These are phyloP conservation scores for Girardinichthys multiradiatus DNA, from an alignment of 2,113 vertebrate genomes.

Conservation along the genomic window DNA sequence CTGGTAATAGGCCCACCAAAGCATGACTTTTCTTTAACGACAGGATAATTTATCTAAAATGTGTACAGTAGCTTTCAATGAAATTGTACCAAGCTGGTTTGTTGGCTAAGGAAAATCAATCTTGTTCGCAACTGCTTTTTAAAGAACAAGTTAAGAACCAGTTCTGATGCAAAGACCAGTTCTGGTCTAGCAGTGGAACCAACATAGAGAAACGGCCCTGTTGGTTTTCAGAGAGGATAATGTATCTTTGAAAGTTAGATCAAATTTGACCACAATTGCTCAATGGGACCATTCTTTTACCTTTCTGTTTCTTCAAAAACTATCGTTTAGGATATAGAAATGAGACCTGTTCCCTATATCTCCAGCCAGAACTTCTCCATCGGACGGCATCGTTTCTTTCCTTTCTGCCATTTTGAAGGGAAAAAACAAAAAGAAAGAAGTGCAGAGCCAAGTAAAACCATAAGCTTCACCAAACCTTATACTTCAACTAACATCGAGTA, in stretches of 20 bases:
- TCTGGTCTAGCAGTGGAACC: not conserved
- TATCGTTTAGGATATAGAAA: not conserved
- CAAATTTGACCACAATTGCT: not conserved
- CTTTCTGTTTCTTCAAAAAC: not conserved
- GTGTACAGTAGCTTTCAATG: no score
- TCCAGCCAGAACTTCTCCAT: constrained; percentile 23
- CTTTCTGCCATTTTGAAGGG: constrained; percentile 18
- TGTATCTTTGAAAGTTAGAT: not conserved
- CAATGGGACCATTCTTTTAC: not conserved
- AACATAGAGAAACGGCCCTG: not conserved
- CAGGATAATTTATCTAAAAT: no score
- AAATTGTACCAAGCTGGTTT: not conserved
- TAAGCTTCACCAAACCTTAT: constrained; percentile 45
- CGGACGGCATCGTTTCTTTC: constrained; percentile 25
- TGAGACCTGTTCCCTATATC: not conserved
- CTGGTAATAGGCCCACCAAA: no score
- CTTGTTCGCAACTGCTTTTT: not conserved
- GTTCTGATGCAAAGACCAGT: not conserved
- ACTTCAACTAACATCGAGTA: constrained; percentile 31
- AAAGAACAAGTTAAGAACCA: not conserved
- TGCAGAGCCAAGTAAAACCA: constrained; percentile 12
- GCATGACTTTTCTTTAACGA: no score
- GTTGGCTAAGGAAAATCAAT: not conserved
- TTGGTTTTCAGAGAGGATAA: not conserved
- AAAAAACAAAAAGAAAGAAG: not conserved